phyloP scores from a whole-genome alignment of 2,113 vertebrate genomes.

The Cnemophilus loriae region DNA sequence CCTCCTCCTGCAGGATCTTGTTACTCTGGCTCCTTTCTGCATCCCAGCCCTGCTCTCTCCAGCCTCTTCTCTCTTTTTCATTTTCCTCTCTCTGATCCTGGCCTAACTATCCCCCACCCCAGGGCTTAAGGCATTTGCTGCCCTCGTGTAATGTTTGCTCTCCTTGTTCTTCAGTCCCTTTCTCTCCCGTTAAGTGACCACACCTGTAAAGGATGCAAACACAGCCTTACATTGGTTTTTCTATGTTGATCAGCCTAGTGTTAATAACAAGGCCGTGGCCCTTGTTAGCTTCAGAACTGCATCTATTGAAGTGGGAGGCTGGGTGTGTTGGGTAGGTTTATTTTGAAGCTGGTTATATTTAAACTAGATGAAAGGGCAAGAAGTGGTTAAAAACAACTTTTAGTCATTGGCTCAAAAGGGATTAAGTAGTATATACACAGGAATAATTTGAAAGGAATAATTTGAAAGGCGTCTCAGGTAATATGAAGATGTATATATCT shows the following conservation, averaged over 20 bases:
- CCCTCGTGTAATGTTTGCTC: accelerated
- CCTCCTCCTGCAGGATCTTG: neutral
- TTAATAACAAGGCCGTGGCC: neutral
- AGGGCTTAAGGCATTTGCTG: neutral
- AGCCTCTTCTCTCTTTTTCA: neutral
- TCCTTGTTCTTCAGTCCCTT: neutral
- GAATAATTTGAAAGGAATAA: conserved; percentile 22
- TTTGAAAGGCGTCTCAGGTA: conserved; percentile 10
- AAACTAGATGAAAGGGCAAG: conserved; percentile 1
- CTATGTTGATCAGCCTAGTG: neutral
- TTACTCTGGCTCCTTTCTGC: neutral
- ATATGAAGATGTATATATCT: neutral
- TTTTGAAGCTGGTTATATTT: neutral
- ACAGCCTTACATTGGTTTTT: neutral
- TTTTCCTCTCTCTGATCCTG: neutral
- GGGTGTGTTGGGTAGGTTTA: neutral
- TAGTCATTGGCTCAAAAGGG: neutral
- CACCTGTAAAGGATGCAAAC: neutral
- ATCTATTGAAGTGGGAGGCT: neutral
- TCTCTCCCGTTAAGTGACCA: neutral
- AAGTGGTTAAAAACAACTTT: neutral
- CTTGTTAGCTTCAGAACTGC: neutral
- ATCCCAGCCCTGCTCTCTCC: neutral
- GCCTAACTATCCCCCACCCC: neutral
- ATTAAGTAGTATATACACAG: neutral